Evolutionary conservation across 2,888 invertebrate species (phyloP).

Genomic region (Ceriagrion tenellum): DNA sequence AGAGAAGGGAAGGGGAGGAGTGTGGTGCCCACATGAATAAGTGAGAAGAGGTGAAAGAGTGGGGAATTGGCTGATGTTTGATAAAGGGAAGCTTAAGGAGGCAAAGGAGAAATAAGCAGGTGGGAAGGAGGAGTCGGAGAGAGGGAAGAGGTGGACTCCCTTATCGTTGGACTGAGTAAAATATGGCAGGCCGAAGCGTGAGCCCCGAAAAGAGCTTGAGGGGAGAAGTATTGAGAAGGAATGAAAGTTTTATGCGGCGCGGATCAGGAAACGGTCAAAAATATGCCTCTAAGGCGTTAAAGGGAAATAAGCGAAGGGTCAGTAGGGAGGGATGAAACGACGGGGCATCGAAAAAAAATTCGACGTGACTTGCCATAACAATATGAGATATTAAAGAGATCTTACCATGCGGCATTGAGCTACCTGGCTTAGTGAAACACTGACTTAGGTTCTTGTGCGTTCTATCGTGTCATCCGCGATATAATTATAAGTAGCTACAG

Average conservation of each 20-base stretch:
- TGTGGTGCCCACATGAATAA: constrained; percentile 1
- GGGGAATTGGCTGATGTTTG: constrained; percentile 36
- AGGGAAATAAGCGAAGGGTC: neutral
- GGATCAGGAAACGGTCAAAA: neutral
- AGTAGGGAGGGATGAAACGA: no score
- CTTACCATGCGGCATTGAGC: no score
- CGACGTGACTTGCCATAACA: no score
- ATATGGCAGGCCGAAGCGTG: neutral
- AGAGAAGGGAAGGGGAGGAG: neutral
- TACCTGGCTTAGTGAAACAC: no score
- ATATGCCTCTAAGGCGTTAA: neutral
- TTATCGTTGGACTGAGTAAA: neutral
- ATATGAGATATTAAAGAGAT: no score
- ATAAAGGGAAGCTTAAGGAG: constrained; percentile 20
- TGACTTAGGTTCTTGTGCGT: no score
- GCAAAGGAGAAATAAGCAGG: neutral
- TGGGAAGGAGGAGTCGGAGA: neutral
- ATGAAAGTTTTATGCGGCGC: neutral
- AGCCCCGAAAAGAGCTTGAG: neutral
- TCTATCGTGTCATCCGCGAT: no score
- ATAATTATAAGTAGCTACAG: no score
- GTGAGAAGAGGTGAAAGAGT: constrained; percentile 16
- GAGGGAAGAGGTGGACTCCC: neutral
- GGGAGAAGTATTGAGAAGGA: neutral
- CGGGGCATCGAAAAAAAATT: no score